Base-by-base conservation (phyloP, 2,797 vertebrate genomes). In the Melanotaenia pygmaea region DNA sequence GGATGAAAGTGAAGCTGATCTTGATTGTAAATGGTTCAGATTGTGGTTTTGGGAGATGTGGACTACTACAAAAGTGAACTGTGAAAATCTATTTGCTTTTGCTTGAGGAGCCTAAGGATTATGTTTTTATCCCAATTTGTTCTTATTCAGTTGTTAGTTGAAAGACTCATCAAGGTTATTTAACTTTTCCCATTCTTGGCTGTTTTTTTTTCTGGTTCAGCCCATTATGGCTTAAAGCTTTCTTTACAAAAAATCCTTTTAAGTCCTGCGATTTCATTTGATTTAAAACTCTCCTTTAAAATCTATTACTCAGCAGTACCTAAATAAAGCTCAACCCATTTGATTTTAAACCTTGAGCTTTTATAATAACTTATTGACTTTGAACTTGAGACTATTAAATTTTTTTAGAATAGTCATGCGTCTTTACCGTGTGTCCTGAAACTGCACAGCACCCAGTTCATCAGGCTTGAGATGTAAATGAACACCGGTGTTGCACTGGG, bases 1-100 rank as follows among this genome's bases (percentile, higher is more conserved):
- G 35, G 64, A 65, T n/a, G 54, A 28, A 47, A 54, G 20, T 43
- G 68, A 53, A 59, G 77, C 74, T 59, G 2, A 67, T 69, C 12
- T 64, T 50, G 28, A 50, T 81, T 11, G 43, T 69, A 54, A 79
- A 79, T 72, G 45, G 45, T 59, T 77, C 14, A 2, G 24, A 72
- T 37, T 2, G 22, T 53, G 51, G 13, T 54, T 28, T 54, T 54
- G 24, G 51, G 51, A 53, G 24, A 13, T 54, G 10, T 24, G 10
- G 24, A 5, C 4, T 1, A 54, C 51, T 26, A 26, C n/a, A 54
- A 26, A 54, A 54, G 24, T 26, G 11, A 54, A 26, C 11, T 54
- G 51, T 45, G 24, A 54, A 53, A 54, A 5, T 54, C 4, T 11
- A 4, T 54, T 24, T 26, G 51, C 5, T 26, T 24, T 24, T 24